A percentile compares a stretch with the other conserved stretches of the same genome.
Evolutionary conservation across 1,140 invertebrate species (phyloP).

Genomic region (Zaprionus taronus): DNA sequence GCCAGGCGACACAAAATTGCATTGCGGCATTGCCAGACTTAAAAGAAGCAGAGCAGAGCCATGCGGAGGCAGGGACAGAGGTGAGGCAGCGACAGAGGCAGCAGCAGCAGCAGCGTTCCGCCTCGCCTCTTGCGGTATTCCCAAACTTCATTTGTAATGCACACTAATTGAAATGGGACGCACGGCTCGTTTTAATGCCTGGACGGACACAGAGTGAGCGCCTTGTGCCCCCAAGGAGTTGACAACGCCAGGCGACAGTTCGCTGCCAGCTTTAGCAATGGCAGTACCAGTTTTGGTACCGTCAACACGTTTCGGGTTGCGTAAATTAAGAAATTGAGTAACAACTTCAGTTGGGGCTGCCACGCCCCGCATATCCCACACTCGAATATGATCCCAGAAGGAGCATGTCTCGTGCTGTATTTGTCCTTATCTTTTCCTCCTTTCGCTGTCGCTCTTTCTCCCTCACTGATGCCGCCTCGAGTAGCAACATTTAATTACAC

Average conservation of each 20-base stretch:
- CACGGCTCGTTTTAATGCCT: constrained; percentile 76
- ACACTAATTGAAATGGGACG: constrained; percentile 82
- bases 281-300: constrained; percentile 23
- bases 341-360: constrained; percentile 32
- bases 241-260: background rate
- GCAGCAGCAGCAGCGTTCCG: background rate
- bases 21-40: constrained; percentile 41
- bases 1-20: constrained; percentile 32
- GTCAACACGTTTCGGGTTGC: constrained; percentile 73
- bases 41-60: background rate
- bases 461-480: constrained; percentile 37
- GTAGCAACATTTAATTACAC: constrained; percentile 77
- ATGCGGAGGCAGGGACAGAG: background rate
- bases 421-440: background rate
- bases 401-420: constrained; percentile 45
- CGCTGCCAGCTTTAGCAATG: background rate
- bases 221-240: constrained; percentile 23
- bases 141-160: constrained; percentile 83
- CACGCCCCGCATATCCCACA: background rate
- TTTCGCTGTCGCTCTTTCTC: constrained; percentile 20
- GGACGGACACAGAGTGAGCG: constrained; percentile 32
- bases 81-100: background rate
- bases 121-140: constrained; percentile 56
- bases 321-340: constrained; percentile 79
- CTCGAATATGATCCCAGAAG: constrained; percentile 42